Conservation (phyloP, 1,140 invertebrate species). For the Drosophila sproati region DNA sequence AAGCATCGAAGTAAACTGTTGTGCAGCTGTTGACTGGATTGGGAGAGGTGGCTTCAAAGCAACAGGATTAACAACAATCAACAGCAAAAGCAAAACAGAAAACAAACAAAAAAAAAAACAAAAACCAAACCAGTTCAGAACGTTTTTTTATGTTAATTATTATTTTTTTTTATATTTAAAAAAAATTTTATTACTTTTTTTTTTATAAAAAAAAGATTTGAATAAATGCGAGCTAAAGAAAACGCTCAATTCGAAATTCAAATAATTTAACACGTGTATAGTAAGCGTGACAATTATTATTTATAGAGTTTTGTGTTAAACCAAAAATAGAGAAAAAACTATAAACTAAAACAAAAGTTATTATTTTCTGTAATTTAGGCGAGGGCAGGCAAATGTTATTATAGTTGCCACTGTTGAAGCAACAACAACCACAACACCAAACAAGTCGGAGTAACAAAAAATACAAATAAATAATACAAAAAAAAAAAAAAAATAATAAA, state of each 20-base stretch:
- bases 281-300: slow-evolving; percentile 16
- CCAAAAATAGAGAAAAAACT: slow-evolving; percentile 37
- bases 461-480: slow-evolving; percentile 9
- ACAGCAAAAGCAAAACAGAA: slow-evolving; percentile 12
- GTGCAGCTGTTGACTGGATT: neutral
- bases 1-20: slow-evolving; percentile 38
- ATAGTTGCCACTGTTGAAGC: slow-evolving; percentile 11
- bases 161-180: slow-evolving; percentile 79
- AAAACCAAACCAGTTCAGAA: slow-evolving; percentile 81
- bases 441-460: neutral
- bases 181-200: slow-evolving; percentile 27
- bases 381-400: slow-evolving; percentile 41
- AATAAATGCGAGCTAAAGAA: slow-evolving; percentile 59
- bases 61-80: slow-evolving; percentile 23
- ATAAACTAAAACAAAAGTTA: slow-evolving; percentile 9
- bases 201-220: slow-evolving; percentile 47
- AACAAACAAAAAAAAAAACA: slow-evolving; percentile 38
- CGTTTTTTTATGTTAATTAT: slow-evolving; percentile 82
- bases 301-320: slow-evolving; percentile 41
- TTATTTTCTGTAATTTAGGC: slow-evolving; percentile 25
- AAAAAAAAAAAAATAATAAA: slow-evolving; percentile 10
- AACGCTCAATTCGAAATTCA: slow-evolving; percentile 32
- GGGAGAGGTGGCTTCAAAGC: neutral
- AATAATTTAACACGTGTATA: slow-evolving; percentile 16
- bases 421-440: slow-evolving; percentile 17